Evolutionary conservation across 2,113 vertebrate genomes (phyloP).

Genomic region (Anoplopoma fimbria): DNA sequence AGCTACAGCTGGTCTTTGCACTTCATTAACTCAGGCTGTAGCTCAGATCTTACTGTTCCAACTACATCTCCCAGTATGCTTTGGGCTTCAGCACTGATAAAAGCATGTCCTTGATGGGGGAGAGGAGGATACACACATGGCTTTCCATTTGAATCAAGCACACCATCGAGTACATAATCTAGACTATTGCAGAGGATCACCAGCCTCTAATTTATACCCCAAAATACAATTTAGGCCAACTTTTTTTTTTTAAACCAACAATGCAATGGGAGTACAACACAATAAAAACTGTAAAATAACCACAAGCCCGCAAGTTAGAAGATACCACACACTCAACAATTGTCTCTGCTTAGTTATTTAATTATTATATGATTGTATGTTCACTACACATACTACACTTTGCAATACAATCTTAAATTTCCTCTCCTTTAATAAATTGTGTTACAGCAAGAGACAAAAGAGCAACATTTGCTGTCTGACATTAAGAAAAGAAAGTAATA

Average conservation of each 20-base stretch:
- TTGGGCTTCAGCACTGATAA: conserved; percentile 27
- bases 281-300: neutral
- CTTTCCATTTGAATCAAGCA: conserved; percentile 1
- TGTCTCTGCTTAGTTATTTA: neutral
- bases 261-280: neutral
- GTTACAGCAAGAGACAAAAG: neutral
- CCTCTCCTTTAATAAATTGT: neutral
- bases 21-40: conserved; percentile 62
- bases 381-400: neutral
- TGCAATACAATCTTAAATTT: neutral
- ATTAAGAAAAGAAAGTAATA: neutral
- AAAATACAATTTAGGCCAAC: neutral
- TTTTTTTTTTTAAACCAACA: neutral
- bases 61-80: conserved; percentile 66
- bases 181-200: neutral
- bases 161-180: neutral
- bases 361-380: neutral
- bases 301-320: neutral
- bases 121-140: conserved; percentile 16
- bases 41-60: neutral
- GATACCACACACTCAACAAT: neutral
- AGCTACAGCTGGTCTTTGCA: conserved; percentile 61
- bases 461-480: neutral
- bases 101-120: conserved; percentile 33
- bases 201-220: neutral